Base-by-base conservation (phyloP, 2,888 invertebrate species). In the Sminthurides aquaticus region DNA sequence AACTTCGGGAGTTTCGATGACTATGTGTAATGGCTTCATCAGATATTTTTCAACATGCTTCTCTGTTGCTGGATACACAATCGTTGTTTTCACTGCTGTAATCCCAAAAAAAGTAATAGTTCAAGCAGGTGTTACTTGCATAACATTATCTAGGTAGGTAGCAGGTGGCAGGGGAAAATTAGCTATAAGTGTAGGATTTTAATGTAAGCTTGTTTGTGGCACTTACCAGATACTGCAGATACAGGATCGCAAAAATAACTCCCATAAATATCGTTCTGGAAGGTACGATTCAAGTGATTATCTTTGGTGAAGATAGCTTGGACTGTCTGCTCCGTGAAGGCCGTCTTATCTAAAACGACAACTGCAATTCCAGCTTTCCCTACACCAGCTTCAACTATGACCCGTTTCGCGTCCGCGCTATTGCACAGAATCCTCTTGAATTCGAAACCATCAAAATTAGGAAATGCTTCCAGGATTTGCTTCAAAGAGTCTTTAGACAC, bases 1-100 rank as follows among this genome's bases (percentile, higher is more conserved):
- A 60, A 91, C 80, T 28, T 87, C 84, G 0, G 89, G 85, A 0
- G 94, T 93, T 80, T 99, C 99, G 65, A 86, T 80, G 3, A 99
- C 82, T 25, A 97, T 79, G 77, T 88, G 86, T 2, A 84, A 78
- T 63, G 87, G 84, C 74, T 91, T 90, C 29, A 83, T 81, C 15
- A 86, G 84, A 78, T 89, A 98, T 78, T 96, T 98, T 5, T 85
- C 82, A 20, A 98, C 87, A 76, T 97, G 96, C 77, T 92, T 91
- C 62, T 90, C 87, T 28, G 93, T 92, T 0, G 96, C 97, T 1
- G 99, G 99, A 79, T 89, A 90, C 69, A 98, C 90, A 27, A 98
- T 82, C 5, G 91, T 91, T 0, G 90, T 85, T 77, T 95, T 95
- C 2, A 97, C 82, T 74, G 84, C 93, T 93, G 79, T 11, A 82